Conservation (phyloP, 2,888 invertebrate species). For the Coenonympha glycerion region DNA sequence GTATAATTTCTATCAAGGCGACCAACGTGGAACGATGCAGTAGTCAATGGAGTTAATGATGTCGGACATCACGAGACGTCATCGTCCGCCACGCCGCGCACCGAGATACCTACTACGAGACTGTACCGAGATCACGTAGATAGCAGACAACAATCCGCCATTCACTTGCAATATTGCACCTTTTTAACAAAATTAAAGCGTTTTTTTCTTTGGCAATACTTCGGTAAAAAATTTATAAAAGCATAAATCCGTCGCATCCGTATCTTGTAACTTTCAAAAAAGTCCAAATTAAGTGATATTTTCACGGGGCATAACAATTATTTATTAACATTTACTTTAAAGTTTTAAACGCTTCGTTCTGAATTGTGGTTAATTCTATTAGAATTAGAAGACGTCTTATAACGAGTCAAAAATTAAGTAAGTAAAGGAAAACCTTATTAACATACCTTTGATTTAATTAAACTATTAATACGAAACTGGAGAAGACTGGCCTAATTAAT, state of each 20-base stretch:
- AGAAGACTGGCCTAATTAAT: neutral
- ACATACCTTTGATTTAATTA: neutral
- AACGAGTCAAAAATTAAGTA: neutral
- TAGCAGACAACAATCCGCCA: slow-evolving; percentile 45
- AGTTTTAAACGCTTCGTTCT: no score
- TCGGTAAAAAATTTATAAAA: neutral
- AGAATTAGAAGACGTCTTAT: no score
- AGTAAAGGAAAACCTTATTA: neutral
- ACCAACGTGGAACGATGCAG: slow-evolving; percentile 36
- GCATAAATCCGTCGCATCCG: neutral
- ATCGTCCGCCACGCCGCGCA: slow-evolving; percentile 40
- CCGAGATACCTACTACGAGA: no score
- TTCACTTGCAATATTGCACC: slow-evolving; percentile 31
- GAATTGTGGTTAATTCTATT: no score
- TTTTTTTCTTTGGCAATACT: neutral
- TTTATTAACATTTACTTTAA: neutral
- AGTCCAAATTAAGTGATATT: neutral
- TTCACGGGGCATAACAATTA: neutral
- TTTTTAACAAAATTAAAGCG: neutral
- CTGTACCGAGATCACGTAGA: slow-evolving; percentile 46
- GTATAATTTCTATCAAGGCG: slow-evolving; percentile 41
- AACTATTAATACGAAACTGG: neutral
- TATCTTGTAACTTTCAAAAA: neutral
- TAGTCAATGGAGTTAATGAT: slow-evolving; percentile 61
- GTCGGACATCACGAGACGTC: slow-evolving; percentile 45